Base-by-base conservation (phyloP, 2,113 vertebrate species). In the Oryzias celebensis region DNA sequence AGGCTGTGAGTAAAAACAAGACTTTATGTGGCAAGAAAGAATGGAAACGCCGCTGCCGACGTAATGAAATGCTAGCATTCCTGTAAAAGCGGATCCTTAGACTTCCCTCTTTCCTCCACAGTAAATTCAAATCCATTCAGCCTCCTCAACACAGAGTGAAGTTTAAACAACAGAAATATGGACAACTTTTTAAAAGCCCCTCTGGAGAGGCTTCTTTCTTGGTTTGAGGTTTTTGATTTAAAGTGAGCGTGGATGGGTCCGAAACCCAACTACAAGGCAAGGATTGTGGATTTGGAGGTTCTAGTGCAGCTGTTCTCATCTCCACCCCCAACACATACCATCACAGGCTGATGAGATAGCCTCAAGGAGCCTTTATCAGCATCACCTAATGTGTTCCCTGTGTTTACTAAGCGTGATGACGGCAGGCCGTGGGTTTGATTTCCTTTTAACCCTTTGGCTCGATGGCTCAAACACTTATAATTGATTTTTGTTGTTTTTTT, bases 121-220 rank as follows among this genome's bases (percentile, higher is more conserved):
- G 60, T 22, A 22, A 12, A 41, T 52, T 65, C n/a, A 64, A 65
- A 68, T 64, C 75, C 65, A 80, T 59, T 75, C 59, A 69, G 26
- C 68, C 62, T 71, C 24, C 24, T 13, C 54, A 43, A 44, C 20
- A 51, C 68, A 45, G 22, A 71, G 4, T 31, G 52, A 42, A 49
- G 55, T 22, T 50, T 42, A 42, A 4, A 17, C 26, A 62, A 56
- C 50, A 61, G 22, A 55, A 57, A 1, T 7, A 22, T 4, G 17
- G 17, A 53, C 36, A 20, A 28, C 49, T 17, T 67, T 55, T 43
- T 56, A 22, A 47, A 23, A 4, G 28, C 0, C 17, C 48, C 36
- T 44, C 16, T 22, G 54, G 65, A 64, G 68, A 68, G 24, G 41
- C 43, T 62, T 14, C 23, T 24, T 18, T 50, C n/a, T 3, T n/a